Percentiles rank a stretch among this genome's conserved stretches.
These are phyloP conservation scores for Strix uralensis DNA, from an alignment of 2,113 vertebrate species.

Conservation along the genomic window DNA sequence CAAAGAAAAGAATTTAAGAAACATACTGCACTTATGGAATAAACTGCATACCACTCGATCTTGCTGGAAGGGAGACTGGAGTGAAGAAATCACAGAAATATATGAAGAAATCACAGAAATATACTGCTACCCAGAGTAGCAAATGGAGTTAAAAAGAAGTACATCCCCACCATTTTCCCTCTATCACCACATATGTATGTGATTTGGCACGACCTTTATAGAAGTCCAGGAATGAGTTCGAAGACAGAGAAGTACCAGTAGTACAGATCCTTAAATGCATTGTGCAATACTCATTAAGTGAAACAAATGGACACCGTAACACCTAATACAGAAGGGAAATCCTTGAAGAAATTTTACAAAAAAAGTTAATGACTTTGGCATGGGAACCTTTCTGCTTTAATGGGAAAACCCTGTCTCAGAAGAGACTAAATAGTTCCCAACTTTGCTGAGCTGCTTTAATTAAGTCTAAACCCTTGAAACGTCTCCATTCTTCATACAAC, in stretches of 20 bases:
- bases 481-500: neutral
- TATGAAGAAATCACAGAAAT: neutral
- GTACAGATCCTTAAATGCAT: neutral
- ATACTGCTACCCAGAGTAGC: neutral
- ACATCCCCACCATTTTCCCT: neutral
- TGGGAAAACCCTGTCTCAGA: neutral
- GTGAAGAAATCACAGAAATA: neutral
- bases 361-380: neutral
- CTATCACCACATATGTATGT: accelerated
- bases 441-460: neutral
- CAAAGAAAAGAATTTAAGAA: conserved; percentile 23
- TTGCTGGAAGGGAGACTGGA: neutral
- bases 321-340: neutral
- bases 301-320: neutral
- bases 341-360: neutral
- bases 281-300: neutral
- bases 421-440: neutral
- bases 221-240: neutral
- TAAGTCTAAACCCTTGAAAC: neutral
- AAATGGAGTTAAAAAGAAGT: neutral
- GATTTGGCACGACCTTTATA: neutral
- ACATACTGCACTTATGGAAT: neutral
- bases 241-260: neutral
- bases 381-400: neutral
- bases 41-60: neutral